Conservation (phyloP, 2,888 invertebrate genomes). For the Nephrotoma guestfalica region DNA sequence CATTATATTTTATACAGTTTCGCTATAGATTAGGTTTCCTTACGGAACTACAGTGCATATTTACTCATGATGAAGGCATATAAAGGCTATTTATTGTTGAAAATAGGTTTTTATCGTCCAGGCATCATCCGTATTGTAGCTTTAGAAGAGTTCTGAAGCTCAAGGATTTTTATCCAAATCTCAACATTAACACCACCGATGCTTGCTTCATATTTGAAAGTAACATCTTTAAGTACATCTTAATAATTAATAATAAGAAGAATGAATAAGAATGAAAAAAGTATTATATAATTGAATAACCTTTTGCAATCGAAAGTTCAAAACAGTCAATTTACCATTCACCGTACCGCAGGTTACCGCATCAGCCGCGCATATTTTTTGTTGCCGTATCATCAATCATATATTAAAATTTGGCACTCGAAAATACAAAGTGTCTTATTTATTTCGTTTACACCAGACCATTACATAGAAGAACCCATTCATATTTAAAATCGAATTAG, state of each 20-base stretch:
- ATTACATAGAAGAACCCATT: neutral
- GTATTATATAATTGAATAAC: neutral
- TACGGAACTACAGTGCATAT: too few relatives aligned
- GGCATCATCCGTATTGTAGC: too few relatives aligned
- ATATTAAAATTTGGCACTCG: neutral
- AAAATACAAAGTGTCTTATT: neutral
- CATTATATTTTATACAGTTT: too few relatives aligned
- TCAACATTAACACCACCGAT: too few relatives aligned
- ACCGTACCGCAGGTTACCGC: neutral
- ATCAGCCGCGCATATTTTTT: neutral
- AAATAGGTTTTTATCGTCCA: too few relatives aligned
- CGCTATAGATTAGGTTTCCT: too few relatives aligned
- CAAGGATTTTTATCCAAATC: too few relatives aligned
- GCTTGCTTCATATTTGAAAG: neutral
- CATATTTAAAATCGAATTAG: neutral
- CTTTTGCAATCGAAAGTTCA: neutral
- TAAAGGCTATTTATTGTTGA: too few relatives aligned
- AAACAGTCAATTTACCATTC: neutral
- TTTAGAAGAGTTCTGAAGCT: too few relatives aligned
- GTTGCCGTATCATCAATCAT: neutral
- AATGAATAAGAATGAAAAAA: neutral
- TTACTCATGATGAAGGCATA: too few relatives aligned
- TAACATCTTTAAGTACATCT: neutral
- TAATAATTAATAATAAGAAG: neutral
- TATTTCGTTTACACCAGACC: neutral